phyloP scores from a whole-genome alignment of 64 coral and sea anemone genomes.

The Montipora efflorescens region DNA sequence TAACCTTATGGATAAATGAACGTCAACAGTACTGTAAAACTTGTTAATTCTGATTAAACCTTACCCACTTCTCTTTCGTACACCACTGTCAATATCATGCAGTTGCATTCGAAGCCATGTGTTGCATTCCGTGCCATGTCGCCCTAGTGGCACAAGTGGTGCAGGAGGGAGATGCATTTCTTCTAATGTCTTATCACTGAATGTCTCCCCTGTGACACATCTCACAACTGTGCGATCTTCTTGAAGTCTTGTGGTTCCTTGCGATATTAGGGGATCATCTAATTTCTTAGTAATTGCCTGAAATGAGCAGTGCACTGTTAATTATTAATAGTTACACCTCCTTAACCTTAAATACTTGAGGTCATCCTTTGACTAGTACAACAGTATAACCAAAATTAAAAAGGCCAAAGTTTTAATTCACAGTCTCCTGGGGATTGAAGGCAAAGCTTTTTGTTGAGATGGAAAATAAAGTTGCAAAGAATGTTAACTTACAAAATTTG shows the following conservation, averaged over 20 bases:
- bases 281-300: constrained; percentile 89
- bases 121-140: constrained; percentile 82
- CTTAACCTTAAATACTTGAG: too few relatives aligned
- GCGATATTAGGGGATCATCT: constrained; percentile 88
- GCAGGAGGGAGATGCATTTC: constrained; percentile 71
- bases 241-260: constrained; percentile 76
- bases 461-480: too few relatives aligned
- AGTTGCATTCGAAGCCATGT: constrained; percentile 97
- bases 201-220: constrained; percentile 80
- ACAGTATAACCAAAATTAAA: too few relatives aligned
- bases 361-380: too few relatives aligned
- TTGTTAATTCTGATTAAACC: neutral
- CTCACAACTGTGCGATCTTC: constrained; percentile 90
- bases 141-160: constrained; percentile 89
- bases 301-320: neutral
- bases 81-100: constrained; percentile 90
- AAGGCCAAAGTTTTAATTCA: too few relatives aligned
- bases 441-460: too few relatives aligned
- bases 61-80: constrained; percentile 90
- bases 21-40: too few relatives aligned
- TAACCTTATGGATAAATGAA: too few relatives aligned
- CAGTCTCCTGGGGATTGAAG: too few relatives aligned
- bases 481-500: too few relatives aligned
- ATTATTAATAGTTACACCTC: too few relatives aligned
- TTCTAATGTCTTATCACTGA: constrained; percentile 79